Conservation (phyloP, 2,797 vertebrate species). For the Pantherophis alleghaniensis region DNA sequence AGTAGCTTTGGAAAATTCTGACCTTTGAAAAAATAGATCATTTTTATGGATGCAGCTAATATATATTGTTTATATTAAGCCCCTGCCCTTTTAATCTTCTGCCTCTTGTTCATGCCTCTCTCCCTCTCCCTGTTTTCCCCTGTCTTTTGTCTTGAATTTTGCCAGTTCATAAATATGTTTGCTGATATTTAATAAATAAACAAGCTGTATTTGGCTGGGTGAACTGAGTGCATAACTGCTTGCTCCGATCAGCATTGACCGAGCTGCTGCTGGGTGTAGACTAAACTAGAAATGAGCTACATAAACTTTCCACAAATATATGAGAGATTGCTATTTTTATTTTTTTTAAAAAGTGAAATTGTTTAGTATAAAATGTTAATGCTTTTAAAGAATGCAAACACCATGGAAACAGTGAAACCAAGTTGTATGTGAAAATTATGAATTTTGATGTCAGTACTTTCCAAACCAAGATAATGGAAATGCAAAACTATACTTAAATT, state of each 20-base stretch:
- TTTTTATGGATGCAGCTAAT: not conserved
- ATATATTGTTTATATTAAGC: not conserved
- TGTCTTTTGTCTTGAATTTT: not conserved
- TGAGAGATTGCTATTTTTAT: not conserved
- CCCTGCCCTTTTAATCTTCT: not conserved
- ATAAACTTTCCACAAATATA: not conserved
- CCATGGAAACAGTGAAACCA: not conserved
- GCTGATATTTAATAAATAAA: not conserved
- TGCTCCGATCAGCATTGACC: not conserved
- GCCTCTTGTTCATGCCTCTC: not conserved
- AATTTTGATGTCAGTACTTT: not conserved
- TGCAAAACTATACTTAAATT: not conserved
- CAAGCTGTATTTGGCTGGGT: not conserved
- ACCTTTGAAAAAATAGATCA: not conserved
- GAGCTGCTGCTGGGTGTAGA: not conserved
- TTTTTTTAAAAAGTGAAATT: not conserved
- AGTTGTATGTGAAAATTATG: not conserved
- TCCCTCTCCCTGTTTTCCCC: not conserved
- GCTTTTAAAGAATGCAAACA: not conserved
- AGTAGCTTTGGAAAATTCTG: not conserved
- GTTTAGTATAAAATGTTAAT: not conserved
- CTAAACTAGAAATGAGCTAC: not conserved
- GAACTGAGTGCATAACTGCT: not conserved
- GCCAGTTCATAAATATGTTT: not conserved
- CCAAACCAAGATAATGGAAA: not conserved